A percentile compares a stretch with the other conserved stretches of the same genome.
phyloP scores from a whole-genome alignment of 2,888 invertebrate species.

The Teleiodes luculella region DNA sequence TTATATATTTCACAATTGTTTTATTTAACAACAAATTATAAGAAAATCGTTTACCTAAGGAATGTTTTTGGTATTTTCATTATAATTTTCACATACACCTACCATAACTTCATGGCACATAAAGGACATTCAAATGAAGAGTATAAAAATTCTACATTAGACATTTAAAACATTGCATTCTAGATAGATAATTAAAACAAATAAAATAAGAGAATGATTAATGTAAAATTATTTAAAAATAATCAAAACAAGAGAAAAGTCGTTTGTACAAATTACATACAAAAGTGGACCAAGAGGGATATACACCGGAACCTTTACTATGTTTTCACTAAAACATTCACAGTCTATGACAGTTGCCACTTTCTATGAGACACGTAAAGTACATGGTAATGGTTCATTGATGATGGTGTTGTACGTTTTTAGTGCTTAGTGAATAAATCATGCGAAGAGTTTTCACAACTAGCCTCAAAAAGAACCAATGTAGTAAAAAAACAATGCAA shows the following conservation, averaged over 20 bases:
- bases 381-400: slow-evolving; percentile 51
- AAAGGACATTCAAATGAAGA: no score
- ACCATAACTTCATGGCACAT: no score
- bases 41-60: not conserved
- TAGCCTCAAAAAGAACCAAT: not conserved
- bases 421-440: slow-evolving; percentile 64
- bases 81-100: no score
- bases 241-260: not conserved
- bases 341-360: slow-evolving; percentile 61
- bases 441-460: slow-evolving; percentile 5
- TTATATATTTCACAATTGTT: not conserved
- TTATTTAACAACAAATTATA: not conserved
- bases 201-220: no score
- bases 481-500: not conserved
- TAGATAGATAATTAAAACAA: no score
- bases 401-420: slow-evolving; percentile 36
- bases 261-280: no score
- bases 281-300: not conserved
- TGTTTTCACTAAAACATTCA: slow-evolving; percentile 66
- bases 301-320: slow-evolving; percentile 51
- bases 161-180: no score
- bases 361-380: slow-evolving; percentile 64
- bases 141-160: no score
- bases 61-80: no score
- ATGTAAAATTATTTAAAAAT: not conserved